phyloP scores from a whole-genome alignment of 2,797 vertebrate species.

The Nannoperca australis region DNA sequence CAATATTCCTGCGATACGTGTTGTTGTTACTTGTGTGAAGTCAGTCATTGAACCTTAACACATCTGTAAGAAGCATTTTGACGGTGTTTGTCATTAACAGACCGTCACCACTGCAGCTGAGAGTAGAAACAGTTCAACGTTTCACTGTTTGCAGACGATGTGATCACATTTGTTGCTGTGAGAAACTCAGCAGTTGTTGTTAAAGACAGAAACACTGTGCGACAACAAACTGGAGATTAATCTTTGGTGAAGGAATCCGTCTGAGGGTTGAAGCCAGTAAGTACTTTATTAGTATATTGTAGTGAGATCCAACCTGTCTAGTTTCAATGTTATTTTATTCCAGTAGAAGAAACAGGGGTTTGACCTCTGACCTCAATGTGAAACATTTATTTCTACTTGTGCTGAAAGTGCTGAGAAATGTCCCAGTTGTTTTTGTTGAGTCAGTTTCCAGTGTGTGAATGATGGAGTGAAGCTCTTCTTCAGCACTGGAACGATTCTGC shows the following conservation, averaged over 20 bases:
- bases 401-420: neutral
- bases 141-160: neutral
- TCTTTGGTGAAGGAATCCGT: neutral
- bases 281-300: neutral
- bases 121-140: neutral
- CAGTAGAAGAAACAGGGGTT: neutral
- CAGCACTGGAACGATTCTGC: constrained; percentile 51
- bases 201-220: neutral
- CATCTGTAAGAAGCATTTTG: neutral
- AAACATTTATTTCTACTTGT: neutral
- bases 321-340: neutral
- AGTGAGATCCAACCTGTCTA: neutral
- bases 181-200: neutral
- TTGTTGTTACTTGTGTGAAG: neutral
- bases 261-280: constrained; percentile 22
- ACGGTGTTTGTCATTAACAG: neutral
- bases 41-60: too few relatives aligned
- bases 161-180: neutral
- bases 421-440: constrained; percentile 26
- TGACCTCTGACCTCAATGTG: neutral
- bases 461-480: constrained; percentile 44
- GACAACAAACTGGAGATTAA: neutral
- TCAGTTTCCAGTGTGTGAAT: constrained; percentile 57
- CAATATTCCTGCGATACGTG: too few relatives aligned
- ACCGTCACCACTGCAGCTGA: neutral